Base-by-base conservation (phyloP, 2,113 vertebrate genomes). In the Hippocampus barbouri region DNA sequence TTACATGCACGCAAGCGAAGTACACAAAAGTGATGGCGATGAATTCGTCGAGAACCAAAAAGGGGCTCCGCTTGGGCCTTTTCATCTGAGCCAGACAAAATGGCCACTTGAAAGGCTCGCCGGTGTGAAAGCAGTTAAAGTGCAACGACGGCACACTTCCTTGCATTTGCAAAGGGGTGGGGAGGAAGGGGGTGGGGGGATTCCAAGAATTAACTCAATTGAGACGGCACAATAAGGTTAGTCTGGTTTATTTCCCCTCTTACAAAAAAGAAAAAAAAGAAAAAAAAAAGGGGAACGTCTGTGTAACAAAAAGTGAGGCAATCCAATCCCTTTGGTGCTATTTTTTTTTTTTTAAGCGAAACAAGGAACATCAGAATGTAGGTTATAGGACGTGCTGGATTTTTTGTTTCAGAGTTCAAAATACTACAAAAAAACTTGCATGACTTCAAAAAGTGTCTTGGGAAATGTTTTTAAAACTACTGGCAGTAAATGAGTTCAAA, bases 1-100 rank as follows among this genome's bases (percentile, higher is more conserved):
- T 87, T 69, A 67, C 64, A 69, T 70, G 83, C 83, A 87, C 66
- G 79, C 86, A 81, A 81, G 76, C 53, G 5, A 38, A 38, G 34
- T 38, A 6, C 34, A 38, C 34, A 38, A 66, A 85, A 70, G 83
- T 68, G 41, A 81, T 71, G 72, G 77, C 72, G 62, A 72, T 74
- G 41, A n/a, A 25, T 20, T 10, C 27, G 47, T 76, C 66, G 21
- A 20, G 49, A 38, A 16, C 18, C 30, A 38, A 21, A 43, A 68
- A 12, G 60, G 62, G 72, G 47, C 71, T 75, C 20, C 54, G 66
- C n/a, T 38, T n/a, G 60, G 71, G 70, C 66, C 62, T 79, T 81
- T 69, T 49, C 77, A 72, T 68, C 72, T 66, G 67, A 41, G 18
- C 70, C 40, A 67, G 67, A 49, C 64, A 15, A 80, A 72, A 64